Conservation (phyloP, 2,888 invertebrate species). For the Synergus japonicus region DNA sequence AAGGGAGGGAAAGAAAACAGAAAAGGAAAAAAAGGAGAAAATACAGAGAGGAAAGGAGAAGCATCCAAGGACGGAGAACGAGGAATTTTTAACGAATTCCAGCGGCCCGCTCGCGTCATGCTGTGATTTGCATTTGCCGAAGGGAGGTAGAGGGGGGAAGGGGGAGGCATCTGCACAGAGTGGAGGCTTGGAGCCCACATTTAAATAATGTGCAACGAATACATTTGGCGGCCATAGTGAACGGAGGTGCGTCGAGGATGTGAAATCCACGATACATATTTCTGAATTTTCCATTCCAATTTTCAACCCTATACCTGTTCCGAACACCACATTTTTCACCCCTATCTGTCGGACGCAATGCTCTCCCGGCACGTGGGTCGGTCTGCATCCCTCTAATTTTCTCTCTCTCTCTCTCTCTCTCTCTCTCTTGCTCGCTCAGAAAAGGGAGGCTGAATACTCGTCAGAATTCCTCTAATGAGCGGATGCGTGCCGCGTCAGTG, state of each 20-base stretch:
- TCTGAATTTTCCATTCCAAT: conserved; percentile 52
- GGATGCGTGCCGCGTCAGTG: conserved; percentile 17
- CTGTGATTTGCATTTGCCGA: conserved; percentile 61
- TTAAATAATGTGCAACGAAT: conserved; percentile 57
- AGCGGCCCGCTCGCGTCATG: conserved; percentile 56
- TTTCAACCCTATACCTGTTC: conserved; percentile 42
- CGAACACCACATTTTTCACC: conserved; percentile 48
- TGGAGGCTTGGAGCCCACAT: conserved; percentile 51
- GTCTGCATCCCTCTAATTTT: conserved; percentile 39
- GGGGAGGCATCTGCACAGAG: conserved; percentile 52
- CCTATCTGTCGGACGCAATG: conserved; percentile 48
- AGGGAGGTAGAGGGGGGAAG: conserved; percentile 39
- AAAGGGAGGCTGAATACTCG: conserved; percentile 27
- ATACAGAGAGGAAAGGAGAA: conserved; percentile 42
- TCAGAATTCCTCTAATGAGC: conserved; percentile 27
- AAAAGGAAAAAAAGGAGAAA: background rate
- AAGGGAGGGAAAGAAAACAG: background rate
- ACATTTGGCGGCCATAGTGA: conserved; percentile 53
- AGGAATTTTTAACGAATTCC: conserved; percentile 60
- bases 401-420: conserved; percentile 55
- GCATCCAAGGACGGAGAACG: conserved; percentile 59
- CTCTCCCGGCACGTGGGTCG: conserved; percentile 32
- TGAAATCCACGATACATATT: conserved; percentile 47
- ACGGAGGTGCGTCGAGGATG: conserved; percentile 45
- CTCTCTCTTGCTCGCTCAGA: conserved; percentile 51